Evolutionary conservation across 2,113 vertebrate species (phyloP), one percentile per base, ranked within the genome.

Genomic region (Cochlearius cochlearius): DNA sequence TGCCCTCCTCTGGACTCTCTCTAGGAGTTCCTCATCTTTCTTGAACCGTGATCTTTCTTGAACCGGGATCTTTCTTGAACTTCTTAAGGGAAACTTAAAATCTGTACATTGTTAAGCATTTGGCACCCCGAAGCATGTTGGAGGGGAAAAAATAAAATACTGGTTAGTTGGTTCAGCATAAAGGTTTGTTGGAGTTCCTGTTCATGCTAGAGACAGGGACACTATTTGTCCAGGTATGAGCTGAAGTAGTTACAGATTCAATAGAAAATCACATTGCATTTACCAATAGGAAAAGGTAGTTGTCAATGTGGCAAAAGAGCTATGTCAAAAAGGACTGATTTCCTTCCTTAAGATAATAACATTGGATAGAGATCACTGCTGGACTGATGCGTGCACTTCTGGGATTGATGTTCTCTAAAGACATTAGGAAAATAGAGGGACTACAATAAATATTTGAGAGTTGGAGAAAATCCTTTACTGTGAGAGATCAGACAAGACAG

Each of bases 131-230:
- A 85, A 75, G 32, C 26, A 15, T 39, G 19, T 7, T 60, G 23
- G 9, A 50, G 17, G 1, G 1, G 2, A 3, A 1, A 50, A 29
- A 49, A 5, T 7, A 16, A n/a, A 52, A 15, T 41, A 41, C 14
- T 36, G 3, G 5, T 36, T 50, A 59, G 62, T 73, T 79, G 45
- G 26, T 83, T 93, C 50, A 56, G 58, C 25, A 72, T 29, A 66
- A 82, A 56, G 36, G 20, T 88, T 82, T 90, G 4, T 21, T 80
- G 41, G n/a, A 9, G 4, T 50, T 94, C 12, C 12, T 74, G 22
- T 34, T 88, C 15, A 2, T 81, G 32, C 16, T 39, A 64, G 36
- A 50, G 30, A 53, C 41, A 45, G 22, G 5, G 20, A 69, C 26
- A 76, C 6, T 84, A 20, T 43, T 84, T 74, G 20, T 84, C 47